phyloP scores from a whole-genome alignment of 2,113 vertebrate species.

The Plotosus lineatus region DNA sequence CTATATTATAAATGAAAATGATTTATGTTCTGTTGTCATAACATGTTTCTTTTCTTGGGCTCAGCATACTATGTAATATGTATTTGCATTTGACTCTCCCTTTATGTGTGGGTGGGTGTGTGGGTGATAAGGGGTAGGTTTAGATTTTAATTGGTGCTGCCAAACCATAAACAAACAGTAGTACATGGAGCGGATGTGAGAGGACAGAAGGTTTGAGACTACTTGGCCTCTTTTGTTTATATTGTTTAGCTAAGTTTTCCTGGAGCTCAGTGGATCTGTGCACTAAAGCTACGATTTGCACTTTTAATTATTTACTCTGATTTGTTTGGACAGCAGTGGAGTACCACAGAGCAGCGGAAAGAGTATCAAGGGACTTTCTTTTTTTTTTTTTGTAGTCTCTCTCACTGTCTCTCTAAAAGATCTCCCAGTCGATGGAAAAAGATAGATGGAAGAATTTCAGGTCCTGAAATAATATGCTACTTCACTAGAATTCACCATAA shows the following conservation, averaged over 20 bases:
- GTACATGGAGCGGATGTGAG: constrained; percentile 12
- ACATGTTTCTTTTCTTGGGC: not conserved
- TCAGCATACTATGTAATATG: not conserved
- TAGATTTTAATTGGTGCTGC: not conserved
- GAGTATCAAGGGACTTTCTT: constrained; percentile 45
- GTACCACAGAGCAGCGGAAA: constrained; percentile 56
- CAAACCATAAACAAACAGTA: constrained; percentile 31
- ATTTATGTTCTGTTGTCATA: not conserved
- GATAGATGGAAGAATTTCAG: not conserved
- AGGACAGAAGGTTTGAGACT: constrained; percentile 65
- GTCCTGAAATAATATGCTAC: not conserved
- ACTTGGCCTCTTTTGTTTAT: constrained; percentile 66
- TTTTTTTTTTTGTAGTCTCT: constrained; percentile 35
- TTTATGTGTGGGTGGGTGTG: not conserved
- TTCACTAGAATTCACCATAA: constrained; percentile 13
- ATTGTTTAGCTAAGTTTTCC: constrained; percentile 71
- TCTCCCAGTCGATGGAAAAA: not conserved
- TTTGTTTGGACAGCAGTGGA: constrained; percentile 66
- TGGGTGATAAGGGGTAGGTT: too few species aligned
- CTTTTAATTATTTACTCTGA: constrained; percentile 66
- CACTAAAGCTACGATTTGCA: constrained; percentile 63
- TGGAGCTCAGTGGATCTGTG: constrained; percentile 65
- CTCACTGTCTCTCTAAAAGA: not conserved
- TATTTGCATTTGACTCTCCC: not conserved
- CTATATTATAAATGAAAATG: not conserved